Evolutionary conservation across 2,113 vertebrate genomes (phyloP).

Genomic region (Misgurnus mizolepis): DNA sequence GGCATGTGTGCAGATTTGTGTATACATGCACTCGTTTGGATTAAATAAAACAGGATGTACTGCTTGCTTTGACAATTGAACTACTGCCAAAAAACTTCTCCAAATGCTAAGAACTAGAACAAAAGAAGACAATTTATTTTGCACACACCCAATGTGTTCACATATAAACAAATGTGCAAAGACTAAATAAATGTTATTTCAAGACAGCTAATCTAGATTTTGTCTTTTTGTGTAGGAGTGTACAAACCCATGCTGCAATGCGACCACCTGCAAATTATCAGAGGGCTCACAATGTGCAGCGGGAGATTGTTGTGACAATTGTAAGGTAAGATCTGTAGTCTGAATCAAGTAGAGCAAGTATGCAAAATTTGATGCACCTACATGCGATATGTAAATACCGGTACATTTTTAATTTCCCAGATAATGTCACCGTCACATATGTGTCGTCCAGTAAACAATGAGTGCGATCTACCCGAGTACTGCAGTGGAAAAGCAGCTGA

Average conservation of each 20-base stretch:
- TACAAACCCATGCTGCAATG: slow-evolving; percentile 76
- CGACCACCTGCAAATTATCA: slow-evolving; percentile 67
- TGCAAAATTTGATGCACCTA: too few relatives aligned
- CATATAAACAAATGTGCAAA: not conserved
- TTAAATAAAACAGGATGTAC: not conserved
- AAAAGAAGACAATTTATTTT: not conserved
- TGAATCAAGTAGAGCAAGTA: not conserved
- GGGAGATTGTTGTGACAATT: slow-evolving; percentile 73
- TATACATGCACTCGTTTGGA: not conserved
- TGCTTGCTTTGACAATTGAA: not conserved
- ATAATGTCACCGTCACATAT: slow-evolving; percentile 64
- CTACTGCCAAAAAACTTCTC: not conserved
- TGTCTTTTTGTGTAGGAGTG: slow-evolving; percentile 67
- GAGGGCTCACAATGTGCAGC: slow-evolving; percentile 63
- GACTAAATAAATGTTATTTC: not conserved
- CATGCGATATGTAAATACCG: not conserved
- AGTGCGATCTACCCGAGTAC: slow-evolving; percentile 88
- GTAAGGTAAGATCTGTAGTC: slow-evolving; percentile 73
- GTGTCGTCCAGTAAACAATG: slow-evolving; percentile 76
- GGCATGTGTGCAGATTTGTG: not conserved
- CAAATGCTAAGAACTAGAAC: not conserved
- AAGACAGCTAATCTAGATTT: not conserved
- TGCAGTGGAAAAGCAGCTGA: slow-evolving; percentile 75
- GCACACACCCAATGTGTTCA: not conserved
- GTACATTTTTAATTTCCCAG: slow-evolving; percentile 64